phyloP scores from a whole-genome alignment of 2,113 vertebrate genomes.

The Ictidomys tridecemlineatus region DNA sequence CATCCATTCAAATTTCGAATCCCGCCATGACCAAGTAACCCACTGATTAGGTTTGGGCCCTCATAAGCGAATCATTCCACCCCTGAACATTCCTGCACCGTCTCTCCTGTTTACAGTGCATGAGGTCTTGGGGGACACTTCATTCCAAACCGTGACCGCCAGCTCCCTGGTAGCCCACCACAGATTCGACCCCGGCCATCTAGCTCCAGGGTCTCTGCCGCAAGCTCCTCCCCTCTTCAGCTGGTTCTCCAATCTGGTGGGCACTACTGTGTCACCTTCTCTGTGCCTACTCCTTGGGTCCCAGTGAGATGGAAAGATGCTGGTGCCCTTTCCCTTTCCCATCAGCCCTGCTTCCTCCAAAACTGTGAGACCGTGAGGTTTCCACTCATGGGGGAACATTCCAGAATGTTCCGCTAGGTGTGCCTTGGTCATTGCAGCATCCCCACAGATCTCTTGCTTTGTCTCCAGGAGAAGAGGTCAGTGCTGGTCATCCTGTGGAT shows the following conservation, averaged over 20 bases:
- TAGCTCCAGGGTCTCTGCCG: neutral
- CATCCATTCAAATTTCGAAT: no score
- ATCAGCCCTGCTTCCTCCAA: neutral
- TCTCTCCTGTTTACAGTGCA: no score
- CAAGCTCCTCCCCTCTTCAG: neutral
- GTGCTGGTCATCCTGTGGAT: slow-evolving; percentile 95
- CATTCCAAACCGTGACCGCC: no score
- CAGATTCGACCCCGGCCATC: neutral
- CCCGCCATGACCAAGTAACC: no score
- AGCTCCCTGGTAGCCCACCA: neutral
- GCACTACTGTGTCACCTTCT: neutral
- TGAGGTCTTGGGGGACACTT: no score
- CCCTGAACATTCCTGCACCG: no score
- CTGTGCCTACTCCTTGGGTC: neutral
- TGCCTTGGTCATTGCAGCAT: neutral
- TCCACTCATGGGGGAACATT: neutral
- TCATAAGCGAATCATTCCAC: no score
- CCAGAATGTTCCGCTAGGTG: neutral
- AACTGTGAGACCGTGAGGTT: neutral
- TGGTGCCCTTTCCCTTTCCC: neutral
- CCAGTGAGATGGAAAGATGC: neutral
- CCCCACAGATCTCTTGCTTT: slow-evolving; percentile 58
- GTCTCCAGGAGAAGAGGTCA: slow-evolving; percentile 95
- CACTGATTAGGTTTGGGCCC: no score
- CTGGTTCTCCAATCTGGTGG: neutral